Evolutionary conservation across 2,888 invertebrate species (phyloP), one percentile per base, ranked within the genome.

Genomic region (Baronia brevicornis): DNA sequence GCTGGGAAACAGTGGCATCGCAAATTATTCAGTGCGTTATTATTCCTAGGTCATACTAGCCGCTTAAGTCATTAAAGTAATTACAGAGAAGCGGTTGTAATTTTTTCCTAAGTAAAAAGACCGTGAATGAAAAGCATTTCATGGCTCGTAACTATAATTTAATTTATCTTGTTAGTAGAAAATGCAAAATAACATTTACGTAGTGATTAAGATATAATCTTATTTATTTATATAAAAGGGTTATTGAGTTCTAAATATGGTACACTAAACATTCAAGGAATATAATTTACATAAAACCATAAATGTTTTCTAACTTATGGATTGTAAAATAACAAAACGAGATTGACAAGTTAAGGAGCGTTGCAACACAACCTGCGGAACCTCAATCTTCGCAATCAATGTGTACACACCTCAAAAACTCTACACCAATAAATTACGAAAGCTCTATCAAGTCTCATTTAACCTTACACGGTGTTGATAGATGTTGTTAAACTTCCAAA

Each of bases 21-120:
- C 56, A 64, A 66, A 63, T 64, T 68, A 68, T 70, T 62, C 55
- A 64, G 55, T 54, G 62, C 60, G 67, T 73, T 54, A 53, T 65
- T 68, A 72, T 73, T 73, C 72, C 54, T 78, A 64, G 75, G 75
- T 66, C 75, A 66, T 52, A 57, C 42, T 55, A 54, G 41, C 41
- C 53, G 47, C 39, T 45, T 44, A 47, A 51, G 54, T 54, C 54
- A 54, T 59, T 60, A 59, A 52, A 52, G 39, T 39, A 36, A 41
- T 62, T 35, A 37, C 17, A 27, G 33, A 8, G 6, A 14, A 17
- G 32, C 12, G 25, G 25, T 14, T 5, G 19, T 19, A 6, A 3
- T 7, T 19, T 8, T 19, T 7, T 19, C 3, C 8, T 3, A 3
- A 19, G 3, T 19, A 19, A 12, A 23, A 12, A n/a, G 3, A 25